Conservation (phyloP, 1,140 invertebrate species). For the Caenorhabditis inopinata region DNA sequence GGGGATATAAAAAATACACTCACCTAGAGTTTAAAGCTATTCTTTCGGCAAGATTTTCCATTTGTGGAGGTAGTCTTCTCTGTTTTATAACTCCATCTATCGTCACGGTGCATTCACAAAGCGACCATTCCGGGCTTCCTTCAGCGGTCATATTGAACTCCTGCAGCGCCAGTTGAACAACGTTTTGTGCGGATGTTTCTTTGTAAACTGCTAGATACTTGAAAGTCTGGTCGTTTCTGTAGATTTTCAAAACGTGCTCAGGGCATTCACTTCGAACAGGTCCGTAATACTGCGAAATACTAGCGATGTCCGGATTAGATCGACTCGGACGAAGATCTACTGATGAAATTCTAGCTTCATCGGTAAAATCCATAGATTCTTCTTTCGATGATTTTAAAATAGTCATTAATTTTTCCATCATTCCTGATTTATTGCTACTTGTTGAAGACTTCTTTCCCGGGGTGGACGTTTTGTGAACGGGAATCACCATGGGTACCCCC, state of each 20-base stretch:
- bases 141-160: conserved; percentile 81
- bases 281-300: conserved; percentile 54
- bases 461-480: background rate
- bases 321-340: conserved; percentile 59
- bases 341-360: conserved; percentile 40
- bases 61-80: conserved; percentile 84
- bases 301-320: conserved; percentile 65
- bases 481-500: conserved; percentile 30
- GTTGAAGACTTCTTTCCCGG: conserved; percentile 27
- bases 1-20: no score
- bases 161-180: conserved; percentile 73
- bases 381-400: conserved; percentile 50
- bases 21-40: conserved; percentile 75
- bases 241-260: conserved; percentile 86
- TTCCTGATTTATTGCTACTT: conserved; percentile 44
- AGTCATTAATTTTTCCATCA: conserved; percentile 61
- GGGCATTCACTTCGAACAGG: conserved; percentile 74
- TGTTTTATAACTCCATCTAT: conserved; percentile 80
- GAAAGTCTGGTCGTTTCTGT: conserved; percentile 89
- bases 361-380: conserved; percentile 34
- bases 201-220: conserved; percentile 96
- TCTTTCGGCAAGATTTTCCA: conserved; percentile 91
- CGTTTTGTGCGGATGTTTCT: conserved; percentile 92
- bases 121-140: conserved; percentile 73
- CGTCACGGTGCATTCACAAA: conserved; percentile 81